Base-by-base conservation (phyloP, 53 echinoderm and acorn worm genomes). In the Holothuria leucospilota region DNA sequence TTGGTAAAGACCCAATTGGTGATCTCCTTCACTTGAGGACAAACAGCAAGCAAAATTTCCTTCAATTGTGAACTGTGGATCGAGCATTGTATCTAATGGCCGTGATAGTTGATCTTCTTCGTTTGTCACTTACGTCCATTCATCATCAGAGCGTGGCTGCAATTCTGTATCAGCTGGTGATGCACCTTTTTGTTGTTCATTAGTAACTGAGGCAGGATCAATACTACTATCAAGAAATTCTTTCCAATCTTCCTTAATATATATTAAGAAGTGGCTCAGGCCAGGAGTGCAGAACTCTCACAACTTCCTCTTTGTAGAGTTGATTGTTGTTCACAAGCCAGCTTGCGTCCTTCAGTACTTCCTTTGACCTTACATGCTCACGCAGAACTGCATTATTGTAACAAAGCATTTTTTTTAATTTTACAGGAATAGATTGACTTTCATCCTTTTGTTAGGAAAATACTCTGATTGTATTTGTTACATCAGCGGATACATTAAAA, bases 341-440 rank as follows among this genome's bases (percentile, higher is more conserved):
- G 59, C 75, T 84, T 21, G 89, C 62, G 4, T 84, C 89, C 0
- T 70, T 64, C 18, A 89, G 42, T 39, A 84, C 83, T 41, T 83
- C 72, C 13, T 56, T 24, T 71, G 88, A 84, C 67, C 88, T 69
- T 13, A 88, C 40, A 88, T 88, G 83, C 59, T 86, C 24, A 56
- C 72, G 38, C 40, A 56, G 28, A 18, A 86, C 60, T 59, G 71
- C 24, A 51, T 71, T 59, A 40, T 86, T 58, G 29, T 58, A 73
- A 23, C 30, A 29, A 58, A 86, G 73, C 72, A n/a, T 71, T 71
- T 62, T 86, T 73, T 86, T 61, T 46, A 67, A 71, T 71, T 86
- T 85, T 25, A 85, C 71, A 12, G 85, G 71, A 53, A 85, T 72
- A 40, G 56, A 72, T 8, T 71, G 29, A 29, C 46, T 59, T 20